Percentiles rank a stretch among this genome's conserved stretches.
Conservation (phyloP, 2,797 vertebrate genomes). For the Rhinoraja longicauda region DNA sequence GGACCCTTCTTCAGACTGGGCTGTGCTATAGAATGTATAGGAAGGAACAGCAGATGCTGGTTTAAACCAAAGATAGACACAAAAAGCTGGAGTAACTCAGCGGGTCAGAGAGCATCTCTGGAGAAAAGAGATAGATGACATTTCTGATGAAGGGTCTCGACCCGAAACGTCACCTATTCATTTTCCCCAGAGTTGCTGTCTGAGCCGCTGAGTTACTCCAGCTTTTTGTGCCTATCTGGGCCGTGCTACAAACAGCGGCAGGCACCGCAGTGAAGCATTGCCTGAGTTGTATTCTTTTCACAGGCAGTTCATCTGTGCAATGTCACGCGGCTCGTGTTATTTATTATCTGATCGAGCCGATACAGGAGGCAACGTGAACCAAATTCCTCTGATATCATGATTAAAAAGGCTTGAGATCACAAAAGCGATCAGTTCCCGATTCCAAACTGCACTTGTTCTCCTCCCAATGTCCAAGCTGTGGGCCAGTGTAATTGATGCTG, state of each 20-base stretch:
- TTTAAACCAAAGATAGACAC: too few relatives aligned
- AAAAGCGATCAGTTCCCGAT: background rate
- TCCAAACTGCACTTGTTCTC: background rate
- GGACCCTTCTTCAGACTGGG: too few relatives aligned
- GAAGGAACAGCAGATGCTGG: too few relatives aligned
- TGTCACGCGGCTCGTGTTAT: background rate
- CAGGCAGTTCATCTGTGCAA: background rate
- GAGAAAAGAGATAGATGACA: too few relatives aligned
- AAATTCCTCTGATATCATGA: background rate
- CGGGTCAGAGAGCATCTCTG: too few relatives aligned
- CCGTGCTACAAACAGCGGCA: background rate
- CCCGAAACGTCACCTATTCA: too few relatives aligned
- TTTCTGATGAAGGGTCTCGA: too few relatives aligned
- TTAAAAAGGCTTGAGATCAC: background rate
- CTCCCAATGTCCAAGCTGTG: background rate
- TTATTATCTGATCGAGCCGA: conserved; percentile 12
- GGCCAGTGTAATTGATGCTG: background rate
- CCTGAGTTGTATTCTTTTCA: background rate
- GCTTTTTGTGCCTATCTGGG: too few relatives aligned
- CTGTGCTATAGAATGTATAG: too few relatives aligned
- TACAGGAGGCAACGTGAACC: background rate
- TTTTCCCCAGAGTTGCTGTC: too few relatives aligned
- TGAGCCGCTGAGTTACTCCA: too few relatives aligned
- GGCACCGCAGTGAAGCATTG: background rate
- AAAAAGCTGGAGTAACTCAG: too few relatives aligned